Evolutionary conservation across 2,797 vertebrate genomes (phyloP), one percentile per base, ranked within the genome.

Genomic region (Thunnus albacares): DNA sequence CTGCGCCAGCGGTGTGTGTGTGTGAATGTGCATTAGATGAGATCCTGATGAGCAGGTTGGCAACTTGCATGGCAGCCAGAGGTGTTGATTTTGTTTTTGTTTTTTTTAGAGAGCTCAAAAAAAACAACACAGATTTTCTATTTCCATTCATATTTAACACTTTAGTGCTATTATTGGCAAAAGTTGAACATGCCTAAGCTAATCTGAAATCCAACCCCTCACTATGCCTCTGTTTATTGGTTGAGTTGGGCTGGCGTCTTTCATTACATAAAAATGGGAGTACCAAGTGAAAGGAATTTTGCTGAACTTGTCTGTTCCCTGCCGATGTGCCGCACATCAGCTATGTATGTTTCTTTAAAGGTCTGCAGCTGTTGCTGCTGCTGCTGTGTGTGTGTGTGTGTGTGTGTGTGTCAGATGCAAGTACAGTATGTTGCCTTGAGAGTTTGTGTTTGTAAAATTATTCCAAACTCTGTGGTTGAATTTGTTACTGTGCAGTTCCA

Each of bases 381-480:
- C 24, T 24, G 12, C 15, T 45, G 18, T 18, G 4, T 60, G 53
- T 41, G 62, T 59, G 26, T 33, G 41, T 55, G 35, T 56, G 53
- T 67, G 45, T 24, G 20, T 51, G 53, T 28, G 28, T 62, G 53
- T 80, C 72, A 43, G 38, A 58, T 64, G 43, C 41, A 61, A 52
- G 35, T 60, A 11, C 47, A 51, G 47, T 51, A 51, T 74, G 64
- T 66, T 56, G 73, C 64, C 77, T 71, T 61, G 41, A 78, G 72
- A 70, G 73, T 71, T 85, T 85, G 78, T 60, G 75, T 80, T 85
- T 74, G 51, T 75, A 56, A 83, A 86, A 83, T 69, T 49, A 74
- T 89, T 82, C 61, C 63, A 80, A 84, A 86, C 56, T 75, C 83
- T 65, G 63, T 75, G 71, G 64, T 73, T 84, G 73, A 61, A 84